phyloP scores from a whole-genome alignment of 1,140 invertebrate species.

The Ooceraea biroi region DNA sequence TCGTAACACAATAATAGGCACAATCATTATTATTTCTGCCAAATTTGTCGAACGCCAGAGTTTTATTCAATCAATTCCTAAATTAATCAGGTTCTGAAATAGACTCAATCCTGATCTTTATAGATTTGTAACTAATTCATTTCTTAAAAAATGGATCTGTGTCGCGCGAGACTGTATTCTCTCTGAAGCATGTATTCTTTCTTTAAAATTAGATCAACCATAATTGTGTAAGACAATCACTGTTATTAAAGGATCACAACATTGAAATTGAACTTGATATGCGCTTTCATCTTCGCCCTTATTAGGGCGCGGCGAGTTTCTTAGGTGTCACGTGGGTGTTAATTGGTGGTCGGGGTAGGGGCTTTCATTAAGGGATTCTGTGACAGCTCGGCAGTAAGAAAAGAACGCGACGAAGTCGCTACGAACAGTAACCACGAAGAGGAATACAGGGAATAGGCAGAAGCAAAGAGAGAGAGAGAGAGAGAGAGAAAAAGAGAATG shows the following conservation, averaged over 20 bases:
- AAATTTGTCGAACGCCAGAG: no score
- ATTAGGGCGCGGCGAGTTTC: conserved; percentile 24
- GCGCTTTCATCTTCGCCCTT: conserved; percentile 29
- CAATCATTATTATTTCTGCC: no score
- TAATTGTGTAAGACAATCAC: neutral
- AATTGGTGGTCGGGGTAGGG: conserved; percentile 66
- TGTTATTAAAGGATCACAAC: neutral
- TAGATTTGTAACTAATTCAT: no score
- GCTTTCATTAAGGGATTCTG: conserved; percentile 69
- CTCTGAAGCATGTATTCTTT: neutral
- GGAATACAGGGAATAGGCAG: conserved; percentile 19
- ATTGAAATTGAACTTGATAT: conserved; percentile 13
- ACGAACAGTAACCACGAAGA: conserved; percentile 1
- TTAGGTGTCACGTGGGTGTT: conserved; percentile 68
- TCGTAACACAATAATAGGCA: no score
- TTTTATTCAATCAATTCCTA: no score
- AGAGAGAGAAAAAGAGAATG: conserved; percentile 34
- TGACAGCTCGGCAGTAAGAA: conserved; percentile 61
- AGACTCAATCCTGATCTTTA: no score
- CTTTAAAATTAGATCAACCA: neutral
- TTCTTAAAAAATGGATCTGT: no score
- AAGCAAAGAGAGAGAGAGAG: conserved; percentile 38
- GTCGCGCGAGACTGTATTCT: no score
- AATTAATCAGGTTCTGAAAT: no score
- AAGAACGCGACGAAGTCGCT: conserved; percentile 48